phyloP scores from a whole-genome alignment of 2,797 vertebrate genomes.

The Hydrocynus forskahlii region DNA sequence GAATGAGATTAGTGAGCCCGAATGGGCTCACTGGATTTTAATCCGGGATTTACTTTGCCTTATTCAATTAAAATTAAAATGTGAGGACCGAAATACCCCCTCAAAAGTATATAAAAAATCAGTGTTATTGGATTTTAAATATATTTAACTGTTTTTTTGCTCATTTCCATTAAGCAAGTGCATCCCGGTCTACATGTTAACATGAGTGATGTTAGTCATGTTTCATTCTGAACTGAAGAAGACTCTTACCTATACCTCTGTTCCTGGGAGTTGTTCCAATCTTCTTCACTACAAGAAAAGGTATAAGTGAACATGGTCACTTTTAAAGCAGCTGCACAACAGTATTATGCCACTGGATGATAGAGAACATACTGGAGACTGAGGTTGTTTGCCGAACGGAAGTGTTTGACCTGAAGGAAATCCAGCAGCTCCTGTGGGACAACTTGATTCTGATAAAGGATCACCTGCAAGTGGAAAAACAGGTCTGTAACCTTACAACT shows the following conservation, averaged over 20 bases:
- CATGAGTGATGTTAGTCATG: background rate
- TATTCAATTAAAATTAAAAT: no score
- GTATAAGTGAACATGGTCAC: no score
- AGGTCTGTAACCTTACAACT: background rate
- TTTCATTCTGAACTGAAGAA: background rate
- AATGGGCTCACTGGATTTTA: background rate
- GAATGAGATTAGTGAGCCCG: background rate
- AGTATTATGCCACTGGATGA: background rate
- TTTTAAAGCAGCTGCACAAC: background rate
- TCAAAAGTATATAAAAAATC: no score
- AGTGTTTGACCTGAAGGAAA: conserved; percentile 81
- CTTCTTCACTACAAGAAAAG: conserved; percentile 35
- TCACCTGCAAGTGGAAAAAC: conserved; percentile 60
- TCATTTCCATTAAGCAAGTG: no score
- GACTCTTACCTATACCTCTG: conserved; percentile 26
- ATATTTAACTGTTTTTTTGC: no score
- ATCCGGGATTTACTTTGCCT: background rate
- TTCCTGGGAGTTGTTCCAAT: conserved; percentile 9
- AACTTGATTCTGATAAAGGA: conserved; percentile 75
- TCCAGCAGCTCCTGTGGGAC: conserved; percentile 81
- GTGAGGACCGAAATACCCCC: no score
- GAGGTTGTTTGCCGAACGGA: conserved; percentile 75
- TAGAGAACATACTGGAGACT: conserved; percentile 73
- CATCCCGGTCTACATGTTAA: background rate
- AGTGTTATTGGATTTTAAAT: no score